Base-by-base conservation (phyloP, 2,888 invertebrate species). In the Griposia aprilina region DNA sequence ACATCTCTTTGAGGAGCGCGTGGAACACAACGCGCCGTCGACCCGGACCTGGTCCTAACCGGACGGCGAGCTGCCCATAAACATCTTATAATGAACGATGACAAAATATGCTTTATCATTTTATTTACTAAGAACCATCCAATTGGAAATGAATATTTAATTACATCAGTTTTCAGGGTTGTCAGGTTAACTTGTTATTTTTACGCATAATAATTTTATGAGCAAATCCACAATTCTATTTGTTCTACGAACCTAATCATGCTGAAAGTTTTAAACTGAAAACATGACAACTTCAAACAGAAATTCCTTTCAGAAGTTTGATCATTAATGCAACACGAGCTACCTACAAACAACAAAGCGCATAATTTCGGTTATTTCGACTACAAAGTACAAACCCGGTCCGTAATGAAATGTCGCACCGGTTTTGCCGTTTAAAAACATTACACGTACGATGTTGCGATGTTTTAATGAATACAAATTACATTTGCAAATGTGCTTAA, bases 401-500 rank as follows among this genome's bases (percentile, higher is more conserved):
- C 60, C 60, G 79, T 87, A 88, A 88, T 85, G 83, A 79, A 88
- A 88, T 81, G 79, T 81, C 81, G 78, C 81, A 80, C 80, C 87
- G 79, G 83, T 85, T 90, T 90, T 89, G 84, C 82, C 80, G 82
- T 87, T 85, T 84, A 87, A 90, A 88, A 93, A 92, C 93, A 91
- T 92, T 91, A 90, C 94, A 93, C 94, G 94, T 94, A 92, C 92
- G 89, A 80, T 85, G 89, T 82, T 88, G 90, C 87, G 89, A 90
- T 91, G 93, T 94, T 94, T 94, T 95, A 95, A 96, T 96, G 95
- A 95, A 96, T 96, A 96, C 94, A 96, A 96, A 96, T 96, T 95
- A 96, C 95, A 92, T 96, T 96, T 95, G 95, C 95, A 96, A 96
- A 97, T 96, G 94, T 95, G 93, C 93, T 94, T 96, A 97, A 97